Evolutionary conservation across 2,113 vertebrate species (phyloP).

Genomic region (Salvator merianae): DNA sequence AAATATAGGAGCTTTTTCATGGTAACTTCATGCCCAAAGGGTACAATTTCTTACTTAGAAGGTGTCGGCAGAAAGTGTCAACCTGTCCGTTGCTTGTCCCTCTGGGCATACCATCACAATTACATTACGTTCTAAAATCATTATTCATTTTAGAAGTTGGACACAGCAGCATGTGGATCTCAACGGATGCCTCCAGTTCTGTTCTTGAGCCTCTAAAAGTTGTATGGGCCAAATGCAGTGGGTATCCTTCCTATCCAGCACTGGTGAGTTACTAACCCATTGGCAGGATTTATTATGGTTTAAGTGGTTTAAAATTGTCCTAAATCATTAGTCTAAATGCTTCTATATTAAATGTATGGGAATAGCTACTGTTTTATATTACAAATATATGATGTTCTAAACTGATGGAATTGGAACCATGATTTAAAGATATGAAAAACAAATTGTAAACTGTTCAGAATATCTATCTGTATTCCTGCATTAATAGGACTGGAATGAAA

Average conservation of each 20-base stretch:
- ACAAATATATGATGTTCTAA: too few relatives aligned
- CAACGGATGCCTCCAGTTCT: slow-evolving; percentile 88
- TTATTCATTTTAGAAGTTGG: slow-evolving; percentile 86
- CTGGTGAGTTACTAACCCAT: slow-evolving; percentile 84
- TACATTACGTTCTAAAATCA: neutral
- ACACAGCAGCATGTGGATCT: slow-evolving; percentile 96
- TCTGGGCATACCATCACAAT: neutral
- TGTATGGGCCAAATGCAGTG: slow-evolving; percentile 99
- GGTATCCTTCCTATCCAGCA: slow-evolving; percentile 97
- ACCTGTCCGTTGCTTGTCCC: neutral
- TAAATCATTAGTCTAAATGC: too few relatives aligned
- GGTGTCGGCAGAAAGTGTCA: neutral
- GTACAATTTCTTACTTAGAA: too few relatives aligned
- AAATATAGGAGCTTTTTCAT: neutral
- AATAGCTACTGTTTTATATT: too few relatives aligned
- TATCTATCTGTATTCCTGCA: too few relatives aligned
- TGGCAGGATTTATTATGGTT: neutral
- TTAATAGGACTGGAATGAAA: too few relatives aligned
- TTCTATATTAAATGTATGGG: too few relatives aligned
- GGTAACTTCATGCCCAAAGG: neutral
- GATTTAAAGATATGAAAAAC: too few relatives aligned
- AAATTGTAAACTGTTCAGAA: too few relatives aligned
- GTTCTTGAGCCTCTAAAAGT: slow-evolving; percentile 95
- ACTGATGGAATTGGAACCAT: too few relatives aligned
- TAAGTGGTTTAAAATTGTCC: too few relatives aligned